These are phyloP conservation scores for Drosophila orena DNA, from an alignment of 1,140 invertebrate genomes.

Conservation along the genomic window DNA sequence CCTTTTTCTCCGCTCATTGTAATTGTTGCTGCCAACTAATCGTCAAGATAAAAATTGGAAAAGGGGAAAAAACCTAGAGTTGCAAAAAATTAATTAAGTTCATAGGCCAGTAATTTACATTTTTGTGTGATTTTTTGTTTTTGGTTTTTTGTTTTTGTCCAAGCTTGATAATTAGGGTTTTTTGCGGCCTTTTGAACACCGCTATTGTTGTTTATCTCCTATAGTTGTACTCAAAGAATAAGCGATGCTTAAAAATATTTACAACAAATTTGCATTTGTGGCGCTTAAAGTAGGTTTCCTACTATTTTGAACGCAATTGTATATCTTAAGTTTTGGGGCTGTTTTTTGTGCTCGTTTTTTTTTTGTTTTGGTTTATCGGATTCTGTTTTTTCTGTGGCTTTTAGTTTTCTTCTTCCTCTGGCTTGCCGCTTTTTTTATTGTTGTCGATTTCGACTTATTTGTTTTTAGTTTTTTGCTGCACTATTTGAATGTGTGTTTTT, in stretches of 20 bases:
- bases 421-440: constrained; percentile 1
- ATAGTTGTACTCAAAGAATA: neutral
- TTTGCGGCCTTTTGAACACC: constrained; percentile 33
- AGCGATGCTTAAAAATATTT: neutral
- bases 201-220: neutral
- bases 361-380: neutral
- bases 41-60: constrained; percentile 2
- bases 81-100: constrained; percentile 40
- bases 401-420: constrained; percentile 17
- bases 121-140: constrained; percentile 7
- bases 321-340: constrained; percentile 13
- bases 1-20: constrained; percentile 5
- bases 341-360: constrained; percentile 8
- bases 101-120: constrained; percentile 38
- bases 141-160: constrained; percentile 6
- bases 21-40: constrained; percentile 24
- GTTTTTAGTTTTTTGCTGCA: constrained; percentile 22
- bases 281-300: neutral
- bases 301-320: neutral
- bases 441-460: constrained; percentile 12
- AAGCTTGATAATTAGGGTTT: constrained; percentile 68
- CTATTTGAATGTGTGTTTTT: constrained; percentile 7
- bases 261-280: neutral
- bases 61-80: neutral
- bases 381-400: constrained; percentile 9